A percentile compares a stretch with the other conserved stretches of the same genome.
Evolutionary conservation across 2,113 vertebrate species (phyloP).

Genomic region (Hirundichthys speculiger): DNA sequence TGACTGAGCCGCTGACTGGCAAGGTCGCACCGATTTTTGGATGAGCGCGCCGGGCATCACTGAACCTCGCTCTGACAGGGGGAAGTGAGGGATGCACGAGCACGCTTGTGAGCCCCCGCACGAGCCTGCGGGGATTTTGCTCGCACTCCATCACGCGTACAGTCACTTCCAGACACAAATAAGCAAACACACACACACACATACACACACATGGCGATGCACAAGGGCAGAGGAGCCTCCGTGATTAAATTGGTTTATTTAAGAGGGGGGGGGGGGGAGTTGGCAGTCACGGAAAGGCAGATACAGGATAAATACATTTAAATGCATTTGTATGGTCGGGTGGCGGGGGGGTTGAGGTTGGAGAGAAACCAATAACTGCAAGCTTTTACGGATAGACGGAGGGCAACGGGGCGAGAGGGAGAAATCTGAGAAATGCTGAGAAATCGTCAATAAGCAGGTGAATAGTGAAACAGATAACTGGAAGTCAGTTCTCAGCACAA

Average conservation of each 20-base stretch:
- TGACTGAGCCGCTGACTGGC: slow-evolving; percentile 65
- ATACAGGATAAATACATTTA: slow-evolving; percentile 67
- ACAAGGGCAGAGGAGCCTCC: slow-evolving; percentile 60
- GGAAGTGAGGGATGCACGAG: slow-evolving; percentile 38
- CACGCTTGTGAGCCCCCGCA: slow-evolving; percentile 34
- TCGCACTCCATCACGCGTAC: too few species aligned
- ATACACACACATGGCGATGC: slow-evolving; percentile 29
- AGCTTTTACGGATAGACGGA: slow-evolving; percentile 2
- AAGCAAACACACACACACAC: slow-evolving; percentile 16
- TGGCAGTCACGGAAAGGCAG: slow-evolving; percentile 60
- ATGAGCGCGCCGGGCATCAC: slow-evolving; percentile 66
- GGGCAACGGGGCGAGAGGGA: slow-evolving; percentile 4
- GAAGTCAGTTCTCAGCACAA: neutral
- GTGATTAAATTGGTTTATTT: slow-evolving; percentile 74
- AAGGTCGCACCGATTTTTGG: slow-evolving; percentile 70
- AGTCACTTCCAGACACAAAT: slow-evolving; percentile 7
- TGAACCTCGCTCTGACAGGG: slow-evolving; percentile 52
- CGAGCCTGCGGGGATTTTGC: slow-evolving; percentile 47
- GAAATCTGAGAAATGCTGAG: neutral
- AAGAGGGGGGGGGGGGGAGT: slow-evolving; percentile 47
- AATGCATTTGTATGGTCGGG: slow-evolving; percentile 55
- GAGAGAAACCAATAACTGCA: slow-evolving; percentile 8
- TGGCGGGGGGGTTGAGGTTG: neutral
- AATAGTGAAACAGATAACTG: slow-evolving; percentile 5
- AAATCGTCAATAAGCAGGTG: neutral